phyloP scores from a whole-genome alignment of 2,113 vertebrate species.

The Podarcis raffonei region DNA sequence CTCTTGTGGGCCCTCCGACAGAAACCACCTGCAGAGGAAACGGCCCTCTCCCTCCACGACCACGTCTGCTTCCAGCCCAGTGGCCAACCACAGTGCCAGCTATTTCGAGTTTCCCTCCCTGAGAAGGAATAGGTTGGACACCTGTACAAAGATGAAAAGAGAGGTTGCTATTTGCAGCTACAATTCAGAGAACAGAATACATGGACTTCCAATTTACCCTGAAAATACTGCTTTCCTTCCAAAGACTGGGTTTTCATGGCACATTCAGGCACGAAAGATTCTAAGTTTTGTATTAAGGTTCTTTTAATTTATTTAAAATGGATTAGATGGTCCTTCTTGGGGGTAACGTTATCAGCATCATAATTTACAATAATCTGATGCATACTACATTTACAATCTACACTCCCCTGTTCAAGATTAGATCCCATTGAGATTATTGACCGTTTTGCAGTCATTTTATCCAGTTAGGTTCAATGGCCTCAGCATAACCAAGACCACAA shows the following conservation, averaged over 20 bases:
- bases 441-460: not conserved
- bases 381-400: not conserved
- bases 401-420: not conserved
- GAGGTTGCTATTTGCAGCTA: constrained; percentile 59
- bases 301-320: not conserved
- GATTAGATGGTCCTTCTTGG: not conserved
- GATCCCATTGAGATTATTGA: not conserved
- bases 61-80: constrained; percentile 90
- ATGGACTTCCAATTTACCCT: not conserved
- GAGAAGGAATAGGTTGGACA: constrained; percentile 88
- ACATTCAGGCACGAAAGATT: not conserved
- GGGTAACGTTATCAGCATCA: not conserved
- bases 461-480: not conserved
- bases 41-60: constrained; percentile 86
- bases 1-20: constrained; percentile 89
- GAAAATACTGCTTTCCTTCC: not conserved
- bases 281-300: not conserved
- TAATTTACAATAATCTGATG: not conserved
- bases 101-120: constrained; percentile 96
- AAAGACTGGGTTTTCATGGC: constrained; percentile 11
- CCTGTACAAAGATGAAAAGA: constrained; percentile 73
- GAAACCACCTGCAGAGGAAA: constrained; percentile 94
- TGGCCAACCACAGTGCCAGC: constrained; percentile 96
- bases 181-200: constrained; percentile 31
- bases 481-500: not conserved